Base-by-base conservation (phyloP, 2,113 vertebrate species). In the Dendropsophus ebraccatus region DNA sequence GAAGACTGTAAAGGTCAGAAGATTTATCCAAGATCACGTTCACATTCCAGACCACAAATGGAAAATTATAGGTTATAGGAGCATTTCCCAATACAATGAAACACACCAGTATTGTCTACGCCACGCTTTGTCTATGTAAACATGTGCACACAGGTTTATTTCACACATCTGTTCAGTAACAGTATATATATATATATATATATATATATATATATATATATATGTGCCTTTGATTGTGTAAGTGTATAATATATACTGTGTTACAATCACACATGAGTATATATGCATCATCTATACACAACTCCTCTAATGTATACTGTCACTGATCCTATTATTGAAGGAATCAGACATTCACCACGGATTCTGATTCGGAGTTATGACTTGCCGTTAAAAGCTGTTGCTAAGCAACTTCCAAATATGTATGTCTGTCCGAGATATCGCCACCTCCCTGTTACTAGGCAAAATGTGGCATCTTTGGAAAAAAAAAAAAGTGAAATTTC, bases 321-420 rank as follows among this genome's bases (percentile, higher is more conserved):
- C 17, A 65, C 65, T 9, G 3, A 41, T 21, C 35, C 35, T 32
- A 70, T 23, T 41, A 70, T 41, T 21, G 32, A 41, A 69, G 30
- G 30, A 32, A 32, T 23, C n/a, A 21, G 54, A 62, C n/a, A 28
- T 28, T 70, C 9, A 37, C 7, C 13, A 17, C 32, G 35, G 32
- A 74, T 74, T 45, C 13, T 12, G 45, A 75, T 75, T 13, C n/a
- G 14, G 21, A 45, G n/a, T 28, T 2, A 49, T 47, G 72, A 47
- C 23, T 62, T 37, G 45, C 47, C 35, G 60, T 25, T 45, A 35
- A 50, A 17, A 77, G 47, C 45, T 16, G 47, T 85, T 70, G 76
- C 74, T 30, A 54, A 85, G 62, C 41, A 85, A 75, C 67, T 23
- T 11, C 67, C n/a, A 54, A 85, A 85, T 85, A 54, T 85, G 84